Evolutionary conservation across 2,888 invertebrate genomes (phyloP).

Genomic region (Pogonocherus hispidulus): DNA sequence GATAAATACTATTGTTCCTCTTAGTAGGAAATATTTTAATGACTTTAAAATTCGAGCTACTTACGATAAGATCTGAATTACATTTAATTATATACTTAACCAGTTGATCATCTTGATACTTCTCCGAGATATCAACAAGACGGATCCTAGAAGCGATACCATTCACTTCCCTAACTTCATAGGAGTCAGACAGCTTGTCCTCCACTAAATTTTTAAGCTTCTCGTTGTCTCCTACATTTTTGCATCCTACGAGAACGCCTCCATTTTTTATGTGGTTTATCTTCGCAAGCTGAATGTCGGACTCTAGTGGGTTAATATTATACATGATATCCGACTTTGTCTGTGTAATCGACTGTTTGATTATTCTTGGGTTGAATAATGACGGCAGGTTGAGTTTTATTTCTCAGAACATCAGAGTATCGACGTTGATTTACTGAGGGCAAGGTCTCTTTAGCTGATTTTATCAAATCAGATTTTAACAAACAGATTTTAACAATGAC

Average conservation of each 20-base stretch:
- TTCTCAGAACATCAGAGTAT: slow-evolving; percentile 24
- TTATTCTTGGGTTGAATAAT: slow-evolving; percentile 27
- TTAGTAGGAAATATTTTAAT: no score
- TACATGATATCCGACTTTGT: slow-evolving; percentile 22
- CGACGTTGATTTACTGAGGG: no score
- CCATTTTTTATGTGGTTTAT: slow-evolving; percentile 17
- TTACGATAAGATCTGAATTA: not conserved
- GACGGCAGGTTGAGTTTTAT: slow-evolving; percentile 26
- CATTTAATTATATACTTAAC: slow-evolving; percentile 5
- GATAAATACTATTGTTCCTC: no score
- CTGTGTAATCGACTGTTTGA: not conserved
- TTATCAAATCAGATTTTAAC: no score
- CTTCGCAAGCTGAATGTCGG: slow-evolving; percentile 21
- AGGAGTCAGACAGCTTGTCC: slow-evolving; percentile 28
- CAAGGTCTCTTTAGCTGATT: no score
- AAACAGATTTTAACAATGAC: not conserved
- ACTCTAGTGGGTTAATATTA: slow-evolving; percentile 1
- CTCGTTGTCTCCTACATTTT: slow-evolving; percentile 16
- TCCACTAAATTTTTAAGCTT: slow-evolving; percentile 13
- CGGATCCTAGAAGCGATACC: slow-evolving; percentile 26
- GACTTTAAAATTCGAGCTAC: not conserved
- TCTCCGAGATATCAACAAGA: slow-evolving; percentile 24
- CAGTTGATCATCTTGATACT: not conserved
- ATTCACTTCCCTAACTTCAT: slow-evolving; percentile 14
- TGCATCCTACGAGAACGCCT: slow-evolving; percentile 22